Evolutionary conservation across 2,888 invertebrate genomes (phyloP).

Genomic region (Panzeria rudis): DNA sequence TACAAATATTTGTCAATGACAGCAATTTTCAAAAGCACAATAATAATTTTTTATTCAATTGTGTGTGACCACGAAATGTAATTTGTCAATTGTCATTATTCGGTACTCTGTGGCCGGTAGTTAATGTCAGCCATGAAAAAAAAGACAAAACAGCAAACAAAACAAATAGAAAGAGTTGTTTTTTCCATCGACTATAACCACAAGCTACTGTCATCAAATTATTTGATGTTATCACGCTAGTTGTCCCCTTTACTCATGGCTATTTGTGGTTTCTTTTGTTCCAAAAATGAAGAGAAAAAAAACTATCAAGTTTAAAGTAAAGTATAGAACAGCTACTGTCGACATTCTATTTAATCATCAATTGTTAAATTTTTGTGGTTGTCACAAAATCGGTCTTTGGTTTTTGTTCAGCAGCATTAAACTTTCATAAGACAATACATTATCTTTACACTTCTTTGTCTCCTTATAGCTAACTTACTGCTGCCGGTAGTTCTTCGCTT

Average conservation of each 20-base stretch:
- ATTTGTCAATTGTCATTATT: constrained; percentile 74
- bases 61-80: constrained; percentile 70
- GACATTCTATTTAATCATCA: constrained; percentile 59
- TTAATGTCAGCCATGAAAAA: constrained; percentile 66
- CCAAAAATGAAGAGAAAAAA: constrained; percentile 23
- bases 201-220: constrained; percentile 72
- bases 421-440: neutral
- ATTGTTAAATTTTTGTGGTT: constrained; percentile 70
- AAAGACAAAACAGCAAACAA: neutral
- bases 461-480: neutral
- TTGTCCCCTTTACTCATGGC: constrained; percentile 72
- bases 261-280: constrained; percentile 60
- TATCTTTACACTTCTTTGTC: neutral
- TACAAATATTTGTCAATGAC: constrained; percentile 58
- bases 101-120: constrained; percentile 57
- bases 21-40: constrained; percentile 18
- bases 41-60: constrained; percentile 53
- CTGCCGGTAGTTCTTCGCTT: constrained; percentile 22
- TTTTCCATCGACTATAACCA: constrained; percentile 57
- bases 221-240: constrained; percentile 72
- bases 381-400: constrained; percentile 56
- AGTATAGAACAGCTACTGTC: constrained; percentile 59
- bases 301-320: constrained; percentile 16
- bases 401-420: constrained; percentile 43
- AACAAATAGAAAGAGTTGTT: constrained; percentile 41